Base-by-base conservation (phyloP, 2,888 invertebrate genomes). In the Lymantria monacha region DNA sequence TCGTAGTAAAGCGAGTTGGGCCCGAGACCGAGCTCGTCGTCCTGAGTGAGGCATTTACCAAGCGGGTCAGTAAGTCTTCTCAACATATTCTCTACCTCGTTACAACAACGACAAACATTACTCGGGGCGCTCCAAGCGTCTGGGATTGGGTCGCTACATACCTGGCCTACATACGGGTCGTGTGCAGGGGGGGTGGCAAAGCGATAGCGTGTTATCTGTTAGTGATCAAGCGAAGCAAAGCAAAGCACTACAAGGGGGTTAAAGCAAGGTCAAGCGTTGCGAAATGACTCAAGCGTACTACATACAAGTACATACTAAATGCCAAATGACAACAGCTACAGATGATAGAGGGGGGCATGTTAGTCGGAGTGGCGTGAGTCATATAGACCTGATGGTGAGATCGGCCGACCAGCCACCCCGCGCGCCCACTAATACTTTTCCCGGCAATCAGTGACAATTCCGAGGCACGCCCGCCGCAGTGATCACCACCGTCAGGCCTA, bases 1-100 rank as follows among this genome's bases (percentile, higher is more conserved):
- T 90, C 89, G 90, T 91, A 88, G 91, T 88, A 91, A 81, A 87
- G 90, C 83, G 90, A 89, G 86, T 89, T 85, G 83, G 89, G 84
- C 76, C 88, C 89, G 83, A 90, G 84, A 66, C 86, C 90, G 82
- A 88, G 85, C 83, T 90, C 91, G 83, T 91, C 91, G 83, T 91
- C 91, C 91, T 91, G 87, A 79, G 87, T 85, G 85, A 85, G 83
- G 85, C 85, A 88, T 86, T 84, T 84, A 87, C 85, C 85, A 87
- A 89, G 87, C 87, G 88, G 82, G 81, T 87, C 87, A 87, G 88
- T 88, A 81, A 85, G 80, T 85, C 82, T 85, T 80, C 83, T 83
- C 80, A 79, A 85, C 79, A 85, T 80, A 84, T 80, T 81, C 76
- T 79, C 84, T 85, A 85, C 75, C 81, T 82, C 85, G 85, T 82